Evolutionary conservation across 2,113 vertebrate species (phyloP), one percentile per base, ranked within the genome.

Genomic region (Mus pahari): DNA sequence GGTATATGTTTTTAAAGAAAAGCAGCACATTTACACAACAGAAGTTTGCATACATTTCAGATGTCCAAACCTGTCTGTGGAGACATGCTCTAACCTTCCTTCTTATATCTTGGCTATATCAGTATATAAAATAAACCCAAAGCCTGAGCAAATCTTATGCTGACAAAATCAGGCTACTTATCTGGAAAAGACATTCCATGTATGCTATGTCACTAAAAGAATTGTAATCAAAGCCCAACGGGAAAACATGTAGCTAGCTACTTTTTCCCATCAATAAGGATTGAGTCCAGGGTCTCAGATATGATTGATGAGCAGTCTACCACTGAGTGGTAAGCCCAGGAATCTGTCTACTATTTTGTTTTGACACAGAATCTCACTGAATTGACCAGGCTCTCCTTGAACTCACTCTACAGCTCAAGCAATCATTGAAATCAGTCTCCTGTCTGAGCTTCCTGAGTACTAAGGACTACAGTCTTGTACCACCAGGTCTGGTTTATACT

Each of bases 131-230:
- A 13, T 71, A 91, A 89, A 83, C 78, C 36, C 22, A 91, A 5
- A 48, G 22, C 75, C 39, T 92, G 60, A 60, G 20, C 16, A 26
- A 66, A 79, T 13, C 20, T 96, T 90, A 90, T 84, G 81, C 92
- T 79, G 45, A 48, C 78, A 91, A 84, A 94, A 66, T 55, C 78
- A 93, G 33, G 82, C 45, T 87, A 68, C 86, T 48, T 36, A 33
- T 90, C 88, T 28, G 22, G 24, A 58, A 94, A 86, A 92, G 50
- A 84, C 31, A 8, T 14, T 88, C 50, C 39, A 75, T 28, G 64
- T 70, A 45, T 22, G 82, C 55, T 55, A 28, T 60, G 45, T 78
- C 39, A 90, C 39, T 62, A 16, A 92, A 58, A 73, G 28, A 92
- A 73, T 5, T 60, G 9, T 70, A 74, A 93, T 62, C 86, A 91